phyloP scores from a whole-genome alignment of 92 coral and sea anemone species.

The Phenganax stokvisi region DNA sequence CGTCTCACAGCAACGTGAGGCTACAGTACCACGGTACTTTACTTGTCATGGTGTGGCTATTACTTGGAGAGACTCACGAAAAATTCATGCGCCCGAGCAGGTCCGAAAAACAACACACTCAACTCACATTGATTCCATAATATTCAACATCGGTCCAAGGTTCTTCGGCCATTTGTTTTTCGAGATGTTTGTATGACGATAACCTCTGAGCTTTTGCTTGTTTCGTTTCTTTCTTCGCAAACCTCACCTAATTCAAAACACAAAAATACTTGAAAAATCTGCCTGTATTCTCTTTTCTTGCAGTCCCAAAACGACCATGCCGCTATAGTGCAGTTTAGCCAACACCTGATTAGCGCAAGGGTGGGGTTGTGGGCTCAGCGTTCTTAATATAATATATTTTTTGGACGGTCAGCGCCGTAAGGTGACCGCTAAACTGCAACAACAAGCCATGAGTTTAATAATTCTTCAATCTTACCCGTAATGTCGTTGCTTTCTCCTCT shows the following conservation, averaged over 20 bases:
- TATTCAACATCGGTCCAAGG: conserved; percentile 69
- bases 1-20: too few relatives aligned
- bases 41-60: background rate
- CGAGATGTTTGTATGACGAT: conserved; percentile 80
- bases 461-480: conserved; percentile 54
- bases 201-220: conserved; percentile 84
- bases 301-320: background rate
- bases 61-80: background rate
- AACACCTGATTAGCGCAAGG: too few relatives aligned
- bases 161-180: conserved; percentile 83
- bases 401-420: too few relatives aligned
- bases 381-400: too few relatives aligned
- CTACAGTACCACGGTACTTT: too few relatives aligned
- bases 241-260: conserved; percentile 19
- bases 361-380: too few relatives aligned
- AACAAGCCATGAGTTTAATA: too few relatives aligned
- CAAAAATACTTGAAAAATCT: too few relatives aligned
- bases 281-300: background rate
- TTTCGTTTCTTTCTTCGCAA: conserved; percentile 89
- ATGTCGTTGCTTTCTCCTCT: conserved; percentile 71
- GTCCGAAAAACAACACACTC: background rate
- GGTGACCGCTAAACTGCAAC: background rate
- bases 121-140: conserved; percentile 61
- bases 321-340: too few relatives aligned
- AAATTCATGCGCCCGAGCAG: background rate